A percentile compares a stretch with the other conserved stretches of the same genome.
Evolutionary conservation across 2,113 vertebrate species (phyloP).

Genomic region (Barbus barbus): DNA sequence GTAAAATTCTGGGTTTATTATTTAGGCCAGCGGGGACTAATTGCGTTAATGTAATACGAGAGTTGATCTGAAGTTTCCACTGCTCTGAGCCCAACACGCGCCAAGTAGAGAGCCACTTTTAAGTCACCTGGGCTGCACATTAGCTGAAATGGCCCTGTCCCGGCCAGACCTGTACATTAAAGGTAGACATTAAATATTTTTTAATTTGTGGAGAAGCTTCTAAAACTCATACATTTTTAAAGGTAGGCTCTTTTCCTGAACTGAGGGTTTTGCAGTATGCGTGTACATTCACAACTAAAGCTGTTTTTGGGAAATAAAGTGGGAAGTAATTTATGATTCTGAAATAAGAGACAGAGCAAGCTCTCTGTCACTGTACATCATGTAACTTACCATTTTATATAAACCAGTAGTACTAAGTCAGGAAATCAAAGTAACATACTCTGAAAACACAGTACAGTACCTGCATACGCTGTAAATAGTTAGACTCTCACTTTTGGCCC

Average conservation of each 20-base stretch:
- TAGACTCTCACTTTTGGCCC: too few species aligned
- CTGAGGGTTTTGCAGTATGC: slow-evolving; percentile 10
- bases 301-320: slow-evolving; percentile 4
- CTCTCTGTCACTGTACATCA: background rate
- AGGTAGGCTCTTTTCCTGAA: slow-evolving; percentile 65
- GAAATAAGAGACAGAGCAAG: background rate
- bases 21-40: slow-evolving; percentile 76
- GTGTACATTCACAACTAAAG: background rate
- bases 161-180: slow-evolving; percentile 59
- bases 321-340: background rate
- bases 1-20: slow-evolving; percentile 77
- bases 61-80: slow-evolving; percentile 61
- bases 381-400: background rate
- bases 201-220: slow-evolving; percentile 70
- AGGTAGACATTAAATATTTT: slow-evolving; percentile 74
- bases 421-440: background rate
- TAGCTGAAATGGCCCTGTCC: slow-evolving; percentile 44
- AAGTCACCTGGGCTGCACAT: slow-evolving; percentile 50
- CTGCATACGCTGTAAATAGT: too few species aligned
- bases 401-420: background rate
- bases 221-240: slow-evolving; percentile 47
- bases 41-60: slow-evolving; percentile 73
- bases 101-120: slow-evolving; percentile 52
- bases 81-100: slow-evolving; percentile 53
- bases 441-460: background rate